phyloP scores from a whole-genome alignment of 2,113 vertebrate species.

The Larimichthys polyactis region DNA sequence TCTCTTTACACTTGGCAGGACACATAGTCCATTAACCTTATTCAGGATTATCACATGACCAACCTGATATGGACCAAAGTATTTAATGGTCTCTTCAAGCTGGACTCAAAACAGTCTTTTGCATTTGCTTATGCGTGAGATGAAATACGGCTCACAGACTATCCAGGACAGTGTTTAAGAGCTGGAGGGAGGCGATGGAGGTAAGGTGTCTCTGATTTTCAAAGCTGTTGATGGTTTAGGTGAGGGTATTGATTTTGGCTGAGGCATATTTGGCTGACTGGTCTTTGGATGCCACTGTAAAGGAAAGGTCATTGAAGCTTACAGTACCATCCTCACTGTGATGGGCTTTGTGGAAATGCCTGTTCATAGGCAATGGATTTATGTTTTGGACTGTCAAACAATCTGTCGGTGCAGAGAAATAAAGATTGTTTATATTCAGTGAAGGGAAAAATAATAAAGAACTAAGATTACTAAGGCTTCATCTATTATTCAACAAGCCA shows the following conservation, averaged over 20 bases:
- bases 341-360: constrained; percentile 27
- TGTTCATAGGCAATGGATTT: constrained; percentile 14
- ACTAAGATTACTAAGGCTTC: constrained; percentile 1
- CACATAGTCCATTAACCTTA: constrained; percentile 65
- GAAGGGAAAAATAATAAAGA: constrained; percentile 15
- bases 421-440: constrained; percentile 8
- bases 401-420: background rate
- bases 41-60: constrained; percentile 37
- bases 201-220: constrained; percentile 64
- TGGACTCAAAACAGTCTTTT: constrained; percentile 12
- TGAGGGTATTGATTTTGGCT: constrained; percentile 71
- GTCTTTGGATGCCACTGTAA: constrained; percentile 57
- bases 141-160: constrained; percentile 20
- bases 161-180: constrained; percentile 16
- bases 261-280: constrained; percentile 59
- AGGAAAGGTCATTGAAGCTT: constrained; percentile 58
- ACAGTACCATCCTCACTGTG: constrained; percentile 33
- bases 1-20: constrained; percentile 52
- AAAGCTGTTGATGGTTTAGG: constrained; percentile 50
- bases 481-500: constrained; percentile 43
- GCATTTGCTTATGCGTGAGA: constrained; percentile 21
- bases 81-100: constrained; percentile 29
- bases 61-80: constrained; percentile 29
- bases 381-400: background rate
- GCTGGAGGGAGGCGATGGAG: constrained; percentile 51